phyloP scores from a whole-genome alignment of 2,113 vertebrate genomes.

The Delphinapterus leucas region DNA sequence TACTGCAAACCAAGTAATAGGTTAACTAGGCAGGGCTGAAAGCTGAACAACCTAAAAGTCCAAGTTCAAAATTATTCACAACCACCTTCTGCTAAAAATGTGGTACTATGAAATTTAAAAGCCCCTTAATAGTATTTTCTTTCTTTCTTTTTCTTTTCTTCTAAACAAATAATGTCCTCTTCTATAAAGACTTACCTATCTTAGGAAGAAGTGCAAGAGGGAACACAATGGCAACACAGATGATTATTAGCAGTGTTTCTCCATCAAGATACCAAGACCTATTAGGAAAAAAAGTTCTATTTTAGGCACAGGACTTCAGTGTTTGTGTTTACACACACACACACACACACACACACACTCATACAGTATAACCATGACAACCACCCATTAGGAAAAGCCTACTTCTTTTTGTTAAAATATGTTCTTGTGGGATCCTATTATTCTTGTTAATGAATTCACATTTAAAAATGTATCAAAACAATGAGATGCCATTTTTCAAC shows the following conservation, averaged over 20 bases:
- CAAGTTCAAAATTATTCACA: slow-evolving; percentile 73
- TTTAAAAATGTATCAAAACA: slow-evolving; percentile 17
- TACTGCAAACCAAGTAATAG: slow-evolving; percentile 84
- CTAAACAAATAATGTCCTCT: slow-evolving; percentile 50
- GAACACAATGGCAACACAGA: slow-evolving; percentile 88
- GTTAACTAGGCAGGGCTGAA: slow-evolving; percentile 85
- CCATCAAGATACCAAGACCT: slow-evolving; percentile 94
- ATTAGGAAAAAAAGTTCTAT: slow-evolving; percentile 59
- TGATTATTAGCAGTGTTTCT: slow-evolving; percentile 86
- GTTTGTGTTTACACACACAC: background rate
- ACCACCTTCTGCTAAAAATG: slow-evolving; percentile 75
- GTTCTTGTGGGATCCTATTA: background rate
- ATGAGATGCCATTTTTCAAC: slow-evolving; percentile 34
- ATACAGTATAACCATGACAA: background rate
- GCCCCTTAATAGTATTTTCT: slow-evolving; percentile 7
- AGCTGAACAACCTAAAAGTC: slow-evolving; percentile 75
- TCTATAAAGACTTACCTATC: slow-evolving; percentile 90
- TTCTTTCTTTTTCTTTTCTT: background rate
- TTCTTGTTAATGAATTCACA: slow-evolving; percentile 37
- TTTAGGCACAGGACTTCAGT: background rate
- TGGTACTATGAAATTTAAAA: slow-evolving; percentile 76
- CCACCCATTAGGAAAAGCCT: background rate
- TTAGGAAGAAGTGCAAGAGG: slow-evolving; percentile 93
- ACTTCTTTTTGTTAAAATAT: slow-evolving; percentile 10
- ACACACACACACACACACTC: too few relatives aligned